phyloP scores from a whole-genome alignment of 2,888 invertebrate species.

The Tridacna gigas region DNA sequence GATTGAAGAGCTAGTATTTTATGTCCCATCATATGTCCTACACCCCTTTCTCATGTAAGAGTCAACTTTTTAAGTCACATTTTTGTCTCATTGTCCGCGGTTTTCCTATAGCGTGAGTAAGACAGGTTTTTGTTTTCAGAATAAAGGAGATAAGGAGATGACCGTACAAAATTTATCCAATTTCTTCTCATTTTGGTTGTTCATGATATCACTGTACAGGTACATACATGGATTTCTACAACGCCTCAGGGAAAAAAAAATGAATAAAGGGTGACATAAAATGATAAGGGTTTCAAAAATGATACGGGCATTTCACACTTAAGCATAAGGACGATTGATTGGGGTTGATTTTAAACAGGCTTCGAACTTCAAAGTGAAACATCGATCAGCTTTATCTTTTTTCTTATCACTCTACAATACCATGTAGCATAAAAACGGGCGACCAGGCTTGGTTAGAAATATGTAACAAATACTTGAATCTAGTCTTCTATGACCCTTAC shows the following conservation, averaged over 20 bases:
- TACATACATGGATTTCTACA: too few relatives aligned
- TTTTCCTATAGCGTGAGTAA: too few relatives aligned
- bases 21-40: too few relatives aligned
- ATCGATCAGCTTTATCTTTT: constrained; percentile 12
- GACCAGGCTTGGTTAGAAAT: constrained; percentile 1
- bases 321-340: constrained; percentile 9
- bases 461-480: constrained; percentile 13
- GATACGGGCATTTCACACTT: constrained; percentile 21
- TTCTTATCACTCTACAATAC: constrained; percentile 15
- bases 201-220: too few relatives aligned
- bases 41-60: too few relatives aligned
- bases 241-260: background rate
- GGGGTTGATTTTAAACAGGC: constrained; percentile 19
- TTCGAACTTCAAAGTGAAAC: constrained; percentile 26
- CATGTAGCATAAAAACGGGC: background rate
- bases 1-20: too few relatives aligned
- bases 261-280: background rate
- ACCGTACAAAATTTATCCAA: too few relatives aligned
- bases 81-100: too few relatives aligned
- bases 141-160: background rate
- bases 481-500: background rate
- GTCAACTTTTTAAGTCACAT: too few relatives aligned
- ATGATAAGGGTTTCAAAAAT: background rate
- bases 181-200: too few relatives aligned
- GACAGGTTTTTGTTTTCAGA: background rate